These are phyloP conservation scores for Caradrina kadenii DNA, from an alignment of 2,888 invertebrate species.

Conservation along the genomic window DNA sequence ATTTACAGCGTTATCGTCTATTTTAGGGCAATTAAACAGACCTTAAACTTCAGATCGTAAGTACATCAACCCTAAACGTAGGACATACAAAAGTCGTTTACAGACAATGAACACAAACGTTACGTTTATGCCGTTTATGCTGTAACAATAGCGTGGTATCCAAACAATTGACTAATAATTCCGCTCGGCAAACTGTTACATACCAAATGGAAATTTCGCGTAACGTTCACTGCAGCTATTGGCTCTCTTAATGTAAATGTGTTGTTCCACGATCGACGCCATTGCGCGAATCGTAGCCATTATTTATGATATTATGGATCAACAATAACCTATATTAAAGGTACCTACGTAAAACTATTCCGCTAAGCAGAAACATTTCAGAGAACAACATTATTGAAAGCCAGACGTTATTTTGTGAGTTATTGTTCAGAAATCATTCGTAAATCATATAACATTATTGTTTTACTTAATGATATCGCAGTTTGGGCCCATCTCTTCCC, in stretches of 20 bases:
- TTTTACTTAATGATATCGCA: constrained; percentile 46
- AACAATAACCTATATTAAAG: constrained; percentile 37
- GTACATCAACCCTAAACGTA: constrained; percentile 54
- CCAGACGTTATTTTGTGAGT: constrained; percentile 6
- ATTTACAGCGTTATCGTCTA: no score
- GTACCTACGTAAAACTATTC: constrained; percentile 37
- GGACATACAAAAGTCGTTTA: constrained; percentile 72
- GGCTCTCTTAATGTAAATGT: constrained; percentile 80
- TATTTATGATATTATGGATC: constrained; percentile 49
- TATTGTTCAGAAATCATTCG: constrained; percentile 23
- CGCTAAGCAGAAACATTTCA: constrained; percentile 9
- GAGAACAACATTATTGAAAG: constrained; percentile 2
- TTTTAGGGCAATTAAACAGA: constrained; percentile 4
- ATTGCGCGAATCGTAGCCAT: constrained; percentile 35
- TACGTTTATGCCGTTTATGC: constrained; percentile 73
- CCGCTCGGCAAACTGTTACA: constrained; percentile 77
- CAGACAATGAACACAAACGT: constrained; percentile 72
- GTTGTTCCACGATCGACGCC: constrained; percentile 68
- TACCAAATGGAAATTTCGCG: constrained; percentile 82
- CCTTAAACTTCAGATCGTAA: background rate
- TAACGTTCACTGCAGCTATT: constrained; percentile 74
- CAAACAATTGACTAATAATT: constrained; percentile 84
- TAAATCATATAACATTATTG: constrained; percentile 40
- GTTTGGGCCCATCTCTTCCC: constrained; percentile 38
- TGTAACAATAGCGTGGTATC: constrained; percentile 75